Conservation (phyloP, 2,113 vertebrate genomes). For the Corythoichthys intestinalis region DNA sequence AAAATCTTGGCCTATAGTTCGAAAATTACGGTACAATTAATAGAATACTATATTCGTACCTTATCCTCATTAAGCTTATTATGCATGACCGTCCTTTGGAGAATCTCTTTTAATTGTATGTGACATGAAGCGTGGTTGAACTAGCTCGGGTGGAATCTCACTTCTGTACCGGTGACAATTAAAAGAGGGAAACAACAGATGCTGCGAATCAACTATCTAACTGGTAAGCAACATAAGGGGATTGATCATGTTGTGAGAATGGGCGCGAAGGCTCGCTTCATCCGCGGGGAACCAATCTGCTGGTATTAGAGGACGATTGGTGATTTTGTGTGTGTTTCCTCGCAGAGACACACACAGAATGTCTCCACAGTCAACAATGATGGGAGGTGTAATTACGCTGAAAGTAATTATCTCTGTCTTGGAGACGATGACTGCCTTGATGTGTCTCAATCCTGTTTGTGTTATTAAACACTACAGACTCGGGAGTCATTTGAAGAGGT, state of each 20-base stretch:
- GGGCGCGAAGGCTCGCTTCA: constrained; percentile 33
- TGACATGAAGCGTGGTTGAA: background rate
- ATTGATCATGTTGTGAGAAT: constrained; percentile 31
- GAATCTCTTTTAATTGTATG: background rate
- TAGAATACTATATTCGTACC: too few relatives aligned
- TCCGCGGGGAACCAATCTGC: constrained; percentile 47
- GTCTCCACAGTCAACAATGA: constrained; percentile 55
- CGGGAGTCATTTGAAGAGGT: background rate
- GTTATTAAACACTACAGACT: background rate
- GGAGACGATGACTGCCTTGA: constrained; percentile 25
- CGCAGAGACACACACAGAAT: constrained; percentile 17
- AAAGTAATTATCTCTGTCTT: constrained; percentile 58
- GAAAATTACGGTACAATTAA: too few relatives aligned
- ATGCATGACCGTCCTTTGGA: background rate
- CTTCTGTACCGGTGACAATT: background rate
- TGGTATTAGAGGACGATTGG: constrained; percentile 46
- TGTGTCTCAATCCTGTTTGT: constrained; percentile 23
- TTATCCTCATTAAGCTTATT: background rate
- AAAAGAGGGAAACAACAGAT: background rate
- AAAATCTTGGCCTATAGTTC: too few relatives aligned
- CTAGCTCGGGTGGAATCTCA: background rate
- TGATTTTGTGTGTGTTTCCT: constrained; percentile 64
- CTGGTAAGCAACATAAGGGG: constrained; percentile 28
- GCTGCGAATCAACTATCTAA: background rate
- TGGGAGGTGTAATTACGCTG: constrained; percentile 64